Conservation (phyloP, 2,797 vertebrate species). For the Pangasius sanitwongsei region DNA sequence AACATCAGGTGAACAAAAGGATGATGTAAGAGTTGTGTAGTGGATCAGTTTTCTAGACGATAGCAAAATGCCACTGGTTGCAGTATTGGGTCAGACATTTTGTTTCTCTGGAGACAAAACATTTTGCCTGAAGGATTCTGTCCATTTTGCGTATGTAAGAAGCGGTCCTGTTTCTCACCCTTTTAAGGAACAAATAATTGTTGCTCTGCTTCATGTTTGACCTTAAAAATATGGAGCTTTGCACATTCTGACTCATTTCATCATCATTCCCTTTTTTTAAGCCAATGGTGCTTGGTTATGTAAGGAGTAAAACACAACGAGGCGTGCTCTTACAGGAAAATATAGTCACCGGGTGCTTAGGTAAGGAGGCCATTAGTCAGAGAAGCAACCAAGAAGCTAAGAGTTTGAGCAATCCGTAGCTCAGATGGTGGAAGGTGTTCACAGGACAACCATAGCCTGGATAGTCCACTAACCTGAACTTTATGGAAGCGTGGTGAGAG, state of each 20-base stretch:
- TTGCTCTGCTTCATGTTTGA: background rate
- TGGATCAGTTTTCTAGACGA: constrained; percentile 11
- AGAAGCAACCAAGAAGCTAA: background rate
- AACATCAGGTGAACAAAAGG: constrained; percentile 6
- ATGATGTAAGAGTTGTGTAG: background rate
- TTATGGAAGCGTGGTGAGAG: background rate
- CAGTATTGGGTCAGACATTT: constrained; percentile 6
- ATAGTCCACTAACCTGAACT: background rate
- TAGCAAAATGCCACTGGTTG: background rate
- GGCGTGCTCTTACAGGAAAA: background rate
- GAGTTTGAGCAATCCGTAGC: too few relatives aligned
- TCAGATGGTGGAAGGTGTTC: background rate
- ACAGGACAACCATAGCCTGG: background rate
- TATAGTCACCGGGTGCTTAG: background rate
- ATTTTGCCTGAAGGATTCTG: constrained; percentile 9
- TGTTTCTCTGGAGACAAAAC: constrained; percentile 13
- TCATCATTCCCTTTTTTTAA: background rate
- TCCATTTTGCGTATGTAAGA: background rate
- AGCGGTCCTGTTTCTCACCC: background rate
- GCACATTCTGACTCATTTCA: background rate
- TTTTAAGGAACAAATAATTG: background rate
- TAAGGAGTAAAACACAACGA: background rate
- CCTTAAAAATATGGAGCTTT: background rate
- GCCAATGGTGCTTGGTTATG: background rate
- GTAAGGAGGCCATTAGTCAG: background rate